Base-by-base conservation (phyloP, 2,797 vertebrate species). In the Liparis tanakae region DNA sequence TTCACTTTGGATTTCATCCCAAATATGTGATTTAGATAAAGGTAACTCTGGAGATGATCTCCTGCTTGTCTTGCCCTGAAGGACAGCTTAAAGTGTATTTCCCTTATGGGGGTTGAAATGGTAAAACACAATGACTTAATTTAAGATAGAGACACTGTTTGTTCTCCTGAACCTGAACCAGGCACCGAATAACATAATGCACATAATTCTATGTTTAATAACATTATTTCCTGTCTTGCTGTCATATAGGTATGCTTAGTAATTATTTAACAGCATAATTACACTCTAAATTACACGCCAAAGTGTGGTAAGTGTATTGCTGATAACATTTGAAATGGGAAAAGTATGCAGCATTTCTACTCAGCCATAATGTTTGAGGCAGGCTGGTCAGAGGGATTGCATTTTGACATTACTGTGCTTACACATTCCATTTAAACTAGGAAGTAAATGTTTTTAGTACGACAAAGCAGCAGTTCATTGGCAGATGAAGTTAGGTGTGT, bases 401-500 rank as follows among this genome's bases (percentile, higher is more conserved):
- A 73, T 25, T 70, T 75, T 58, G 50, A 53, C 33, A 67, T 65
- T 66, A 46, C 44, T 41, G 4, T 61, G 63, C 53, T 60, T 56
- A 55, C 7, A 39, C 22, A 48, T 70, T 67, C 4, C 10, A 59
- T 72, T 70, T 67, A 72, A 51, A 55, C 70, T 10, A 54, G 55
- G 44, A 77, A 62, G 79, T 67, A 68, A 76, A 81, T 82, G 68
- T 68, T 64, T 71, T 54, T 69, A 59, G 48, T 7, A 62, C 70
- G 53, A 81, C 22, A 3, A 72, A 71, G 43, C 71, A 79, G 67
- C 61, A 69, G 70, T 10, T 61, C 53, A 61, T 67, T 85, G 71
- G 63, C 80, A 68, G 79, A 73, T 83, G 79, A 78, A 60, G 48
- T 43, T 56, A 14, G 72, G 78, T 69, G 72, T 80, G 80, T 89